Evolutionary conservation across 2,113 vertebrate genomes (phyloP).

Genomic region (Sus scrofa): DNA sequence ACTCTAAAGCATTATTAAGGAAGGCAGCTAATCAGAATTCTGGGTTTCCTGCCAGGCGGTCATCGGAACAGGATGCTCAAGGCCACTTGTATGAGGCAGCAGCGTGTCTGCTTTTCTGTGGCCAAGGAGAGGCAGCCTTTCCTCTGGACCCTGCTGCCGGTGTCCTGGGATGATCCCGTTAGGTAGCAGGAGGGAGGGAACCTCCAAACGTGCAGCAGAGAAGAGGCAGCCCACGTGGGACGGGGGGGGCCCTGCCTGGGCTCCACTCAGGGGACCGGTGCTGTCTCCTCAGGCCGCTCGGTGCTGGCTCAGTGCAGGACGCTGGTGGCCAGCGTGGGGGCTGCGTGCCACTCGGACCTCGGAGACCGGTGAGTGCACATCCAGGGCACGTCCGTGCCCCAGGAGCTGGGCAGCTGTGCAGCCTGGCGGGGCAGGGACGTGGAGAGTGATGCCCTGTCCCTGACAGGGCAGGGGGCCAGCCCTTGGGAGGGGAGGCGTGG

Average conservation of each 20-base stretch:
- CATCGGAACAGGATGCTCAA: fast-evolving
- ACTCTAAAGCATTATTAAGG: too few relatives aligned
- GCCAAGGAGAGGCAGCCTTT: fast-evolving
- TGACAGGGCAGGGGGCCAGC: fast-evolving
- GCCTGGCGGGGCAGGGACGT: background rate
- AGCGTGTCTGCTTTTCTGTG: background rate
- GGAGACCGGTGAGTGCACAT: constrained; percentile 89
- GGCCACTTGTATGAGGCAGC: background rate
- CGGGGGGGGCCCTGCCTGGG: fast-evolving
- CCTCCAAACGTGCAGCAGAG: background rate
- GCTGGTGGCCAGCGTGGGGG: constrained; percentile 95
- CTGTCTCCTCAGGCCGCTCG: constrained; percentile 88
- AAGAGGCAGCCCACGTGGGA: fast-evolving
- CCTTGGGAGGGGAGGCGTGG: too few relatives aligned
- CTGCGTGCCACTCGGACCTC: constrained; percentile 95
- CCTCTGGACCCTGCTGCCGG: background rate
- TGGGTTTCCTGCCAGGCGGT: fast-evolving
- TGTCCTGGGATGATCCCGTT: fast-evolving
- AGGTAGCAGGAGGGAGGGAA: background rate
- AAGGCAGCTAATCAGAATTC: background rate
- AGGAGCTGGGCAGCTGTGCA: fast-evolving
- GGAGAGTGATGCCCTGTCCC: background rate
- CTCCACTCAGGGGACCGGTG: fast-evolving
- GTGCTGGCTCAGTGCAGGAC: constrained; percentile 91
- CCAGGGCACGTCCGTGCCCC: fast-evolving